Percentiles rank a stretch among this genome's conserved stretches.
These are phyloP conservation scores for Lacanobia oleracea DNA, from an alignment of 2,888 invertebrate species.

Conservation along the genomic window DNA sequence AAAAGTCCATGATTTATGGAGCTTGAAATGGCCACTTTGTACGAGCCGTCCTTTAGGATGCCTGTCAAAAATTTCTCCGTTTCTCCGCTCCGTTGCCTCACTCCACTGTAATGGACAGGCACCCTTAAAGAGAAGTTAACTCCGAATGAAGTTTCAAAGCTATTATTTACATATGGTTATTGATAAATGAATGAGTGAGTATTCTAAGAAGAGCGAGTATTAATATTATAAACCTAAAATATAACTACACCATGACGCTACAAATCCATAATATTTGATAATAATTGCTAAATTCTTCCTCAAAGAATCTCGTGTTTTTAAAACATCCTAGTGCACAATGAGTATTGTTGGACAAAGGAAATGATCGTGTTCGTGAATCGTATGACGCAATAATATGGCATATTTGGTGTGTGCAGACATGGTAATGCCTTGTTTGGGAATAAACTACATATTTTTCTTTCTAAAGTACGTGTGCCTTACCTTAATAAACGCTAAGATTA, in stretches of 20 bases:
- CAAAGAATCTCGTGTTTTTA: background rate
- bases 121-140: too few relatives aligned
- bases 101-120: too few relatives aligned
- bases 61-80: too few relatives aligned
- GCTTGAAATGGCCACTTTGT: too few relatives aligned
- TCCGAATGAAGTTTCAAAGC: too few relatives aligned
- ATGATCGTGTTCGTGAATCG: background rate
- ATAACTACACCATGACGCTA: background rate
- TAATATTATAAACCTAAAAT: too few relatives aligned
- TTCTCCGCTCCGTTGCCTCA: too few relatives aligned
- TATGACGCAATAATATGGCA: background rate
- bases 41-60: too few relatives aligned
- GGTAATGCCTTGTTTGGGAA: background rate
- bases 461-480: background rate
- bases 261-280: background rate
- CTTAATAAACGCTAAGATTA: background rate
- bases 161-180: too few relatives aligned
- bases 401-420: background rate
- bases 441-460: too few relatives aligned
- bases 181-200: background rate
- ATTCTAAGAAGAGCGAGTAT: too few relatives aligned
- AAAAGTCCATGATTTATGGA: too few relatives aligned
- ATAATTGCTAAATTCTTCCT: background rate
- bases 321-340: slow-evolving; percentile 1
- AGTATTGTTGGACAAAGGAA: background rate